Evolutionary conservation across 2,797 vertebrate species (phyloP), one percentile per base, ranked within the genome.

Genomic region (Megaceryle alcyon): DNA sequence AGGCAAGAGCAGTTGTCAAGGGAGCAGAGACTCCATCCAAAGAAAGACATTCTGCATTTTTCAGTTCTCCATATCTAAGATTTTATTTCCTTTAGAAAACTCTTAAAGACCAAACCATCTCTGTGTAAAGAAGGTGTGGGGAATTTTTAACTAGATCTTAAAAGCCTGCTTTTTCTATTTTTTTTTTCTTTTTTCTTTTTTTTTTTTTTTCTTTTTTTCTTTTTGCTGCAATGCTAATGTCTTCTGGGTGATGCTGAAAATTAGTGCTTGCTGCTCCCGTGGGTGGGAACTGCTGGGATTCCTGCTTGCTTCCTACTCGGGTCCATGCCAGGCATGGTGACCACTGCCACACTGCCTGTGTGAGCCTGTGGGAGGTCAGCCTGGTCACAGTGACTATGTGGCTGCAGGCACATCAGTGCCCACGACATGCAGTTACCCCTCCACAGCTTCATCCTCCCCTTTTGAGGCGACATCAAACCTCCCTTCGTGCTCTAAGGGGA

Each of bases 191-290:
- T 37, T 37, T 10, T 37, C 10, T 51, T 90, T 73, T 51, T 61
- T 49, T 26, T 51, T 85, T 56, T 79, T 85, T 10, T 90, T 73
- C 51, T 79, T 51, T 61, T 51, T 28, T 51, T 85, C 53, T 79
- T 85, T 12, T 90, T 73, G 54, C 88, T 95, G 64, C 94, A 87
- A 90, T 84, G 80, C 87, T 94, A 85, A 80, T 82, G 61, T 83
- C 39, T 51, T 86, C 41, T 94, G 64, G 37, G 56, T 76, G 86
- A 19, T 2, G 2, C 68, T 83, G 37, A 59, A 86, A 85, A 66
- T 56, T 20, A 70, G 20, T 59, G 56, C 48, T 54, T 82, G 54
- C 61, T 7, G 5, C 39, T 87, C 18, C 63, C 1, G 0, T 48
- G 71, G 9, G 13, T 87, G 35, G 31, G 26, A 66, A 48, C 48